A percentile compares a stretch with the other conserved stretches of the same genome.
Conservation (phyloP, 2,888 invertebrate species). For the Bombylius discolor region DNA sequence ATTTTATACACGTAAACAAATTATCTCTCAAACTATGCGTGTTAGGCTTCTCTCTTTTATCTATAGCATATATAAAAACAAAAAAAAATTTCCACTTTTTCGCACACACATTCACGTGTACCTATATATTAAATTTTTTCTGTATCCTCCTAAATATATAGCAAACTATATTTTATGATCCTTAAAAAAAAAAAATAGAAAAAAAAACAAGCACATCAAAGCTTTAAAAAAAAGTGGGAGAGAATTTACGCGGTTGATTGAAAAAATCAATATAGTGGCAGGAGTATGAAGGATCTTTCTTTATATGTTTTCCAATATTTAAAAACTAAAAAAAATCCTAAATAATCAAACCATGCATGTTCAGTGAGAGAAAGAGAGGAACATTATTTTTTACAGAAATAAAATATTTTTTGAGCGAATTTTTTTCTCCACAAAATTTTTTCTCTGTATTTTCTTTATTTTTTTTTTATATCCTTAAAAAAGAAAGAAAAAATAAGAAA, state of each 20-base stretch:
- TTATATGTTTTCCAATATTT: no score
- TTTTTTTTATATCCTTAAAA: background rate
- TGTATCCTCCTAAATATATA: no score
- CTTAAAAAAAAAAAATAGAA: no score
- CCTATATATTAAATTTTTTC: background rate
- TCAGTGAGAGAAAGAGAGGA: no score
- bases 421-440: background rate
- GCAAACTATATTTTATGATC: no score
- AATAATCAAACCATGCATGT: no score
- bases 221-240: background rate
- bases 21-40: background rate
- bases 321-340: no score
- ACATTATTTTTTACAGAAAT: slow-evolving; percentile 6
- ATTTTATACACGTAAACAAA: background rate
- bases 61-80: background rate
- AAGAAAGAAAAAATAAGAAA: background rate
- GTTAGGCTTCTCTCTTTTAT: background rate
- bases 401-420: no score
- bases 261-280: slow-evolving; percentile 40
- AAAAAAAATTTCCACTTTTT: background rate
- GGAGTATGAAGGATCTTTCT: slow-evolving; percentile 8
- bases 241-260: slow-evolving; percentile 17
- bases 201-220: no score
- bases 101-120: background rate
- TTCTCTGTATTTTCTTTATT: background rate